Evolutionary conservation across 2,113 vertebrate genomes (phyloP).

Genomic region (Nematolebias whitei): DNA sequence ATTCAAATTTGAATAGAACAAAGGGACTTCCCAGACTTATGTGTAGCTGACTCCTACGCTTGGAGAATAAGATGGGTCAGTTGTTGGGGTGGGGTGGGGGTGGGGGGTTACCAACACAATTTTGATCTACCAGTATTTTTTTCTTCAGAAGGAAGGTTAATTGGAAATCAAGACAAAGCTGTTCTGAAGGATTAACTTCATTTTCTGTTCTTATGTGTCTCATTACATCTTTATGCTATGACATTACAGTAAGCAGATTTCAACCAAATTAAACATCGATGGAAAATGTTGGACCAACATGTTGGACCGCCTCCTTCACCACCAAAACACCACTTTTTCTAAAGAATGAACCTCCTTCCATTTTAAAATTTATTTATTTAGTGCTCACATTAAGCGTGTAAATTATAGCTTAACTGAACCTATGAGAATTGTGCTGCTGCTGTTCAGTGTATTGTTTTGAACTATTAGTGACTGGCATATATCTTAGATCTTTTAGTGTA

Average conservation of each 20-base stretch:
- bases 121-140: slow-evolving; percentile 1
- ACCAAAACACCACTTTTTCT: not conserved
- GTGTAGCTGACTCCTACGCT: not conserved
- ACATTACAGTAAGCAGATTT: not conserved
- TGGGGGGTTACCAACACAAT: not conserved
- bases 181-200: not conserved
- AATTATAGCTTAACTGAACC: too few relatives aligned
- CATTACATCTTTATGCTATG: not conserved
- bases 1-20: not conserved
- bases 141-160: not conserved
- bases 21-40: not conserved
- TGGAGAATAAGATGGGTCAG: not conserved
- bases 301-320: not conserved
- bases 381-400: too few relatives aligned
- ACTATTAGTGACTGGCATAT: too few relatives aligned
- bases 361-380: too few relatives aligned
- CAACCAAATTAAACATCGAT: not conserved
- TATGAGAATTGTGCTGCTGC: too few relatives aligned
- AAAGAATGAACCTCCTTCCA: not conserved
- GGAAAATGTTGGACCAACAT: not conserved
- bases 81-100: too few relatives aligned
- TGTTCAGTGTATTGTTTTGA: too few relatives aligned
- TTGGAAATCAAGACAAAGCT: not conserved
- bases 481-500: too few relatives aligned
- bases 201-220: not conserved